Percentiles rank a stretch among this genome's conserved stretches.
These are phyloP conservation scores for Typhlichthys eigenmanni DNA, from an alignment of 2,797 vertebrate species.

Conservation along the genomic window DNA sequence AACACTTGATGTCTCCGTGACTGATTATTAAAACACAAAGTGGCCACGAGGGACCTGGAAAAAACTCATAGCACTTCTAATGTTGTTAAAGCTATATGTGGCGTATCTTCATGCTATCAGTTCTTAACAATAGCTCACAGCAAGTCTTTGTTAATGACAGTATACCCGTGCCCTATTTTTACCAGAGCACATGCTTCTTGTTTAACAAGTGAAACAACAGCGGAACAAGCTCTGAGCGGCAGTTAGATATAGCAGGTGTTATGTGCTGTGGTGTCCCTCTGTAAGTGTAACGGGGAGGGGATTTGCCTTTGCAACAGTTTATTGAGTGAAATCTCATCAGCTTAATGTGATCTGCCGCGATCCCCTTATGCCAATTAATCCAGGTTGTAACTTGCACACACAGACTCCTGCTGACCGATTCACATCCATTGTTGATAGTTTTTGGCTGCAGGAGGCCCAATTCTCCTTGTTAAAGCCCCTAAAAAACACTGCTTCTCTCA, in stretches of 20 bases:
- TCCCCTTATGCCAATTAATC: conserved; percentile 92
- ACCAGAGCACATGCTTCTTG: conserved; percentile 6
- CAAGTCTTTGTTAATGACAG: conserved; percentile 10
- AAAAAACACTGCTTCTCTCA: conserved; percentile 77
- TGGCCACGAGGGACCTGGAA: conserved; percentile 49
- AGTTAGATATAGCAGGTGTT: conserved; percentile 46
- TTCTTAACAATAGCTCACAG: conserved; percentile 14
- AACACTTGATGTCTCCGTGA: conserved; percentile 69
- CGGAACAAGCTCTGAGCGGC: conserved; percentile 21
- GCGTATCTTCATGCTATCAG: conserved; percentile 35
- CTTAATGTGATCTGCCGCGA: conserved; percentile 87
- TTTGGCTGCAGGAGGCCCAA: conserved; percentile 87
- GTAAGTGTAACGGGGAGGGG: conserved; percentile 46
- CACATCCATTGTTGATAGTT: conserved; percentile 91
- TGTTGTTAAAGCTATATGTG: conserved; percentile 45
- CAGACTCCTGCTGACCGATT: conserved; percentile 94
- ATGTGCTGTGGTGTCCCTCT: conserved; percentile 57
- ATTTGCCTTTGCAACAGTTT: conserved; percentile 80
- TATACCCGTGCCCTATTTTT: conserved; percentile 14
- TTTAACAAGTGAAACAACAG: conserved; percentile 9
- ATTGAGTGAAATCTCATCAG: conserved; percentile 86
- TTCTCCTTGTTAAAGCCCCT: conserved; percentile 85
- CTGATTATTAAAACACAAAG: conserved; percentile 64
- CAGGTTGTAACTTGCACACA: conserved; percentile 86
- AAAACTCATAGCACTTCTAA: conserved; percentile 25